Conservation (phyloP, 2,797 vertebrate species). For the Alcedo quadribrachys region DNA sequence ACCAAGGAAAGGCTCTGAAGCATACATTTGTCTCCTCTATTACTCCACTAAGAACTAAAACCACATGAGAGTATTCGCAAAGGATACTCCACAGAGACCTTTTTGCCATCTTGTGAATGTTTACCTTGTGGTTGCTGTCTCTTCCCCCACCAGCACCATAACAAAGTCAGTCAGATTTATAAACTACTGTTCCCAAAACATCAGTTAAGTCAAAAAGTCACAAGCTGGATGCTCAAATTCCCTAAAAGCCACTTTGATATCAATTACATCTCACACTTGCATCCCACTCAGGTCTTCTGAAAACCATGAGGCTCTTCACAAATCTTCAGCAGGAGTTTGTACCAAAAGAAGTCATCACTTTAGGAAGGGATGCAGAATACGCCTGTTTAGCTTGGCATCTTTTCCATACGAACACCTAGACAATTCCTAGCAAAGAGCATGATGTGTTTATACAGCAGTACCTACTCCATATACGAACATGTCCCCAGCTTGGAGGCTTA, state of each 20-base stretch:
- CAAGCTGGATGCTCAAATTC: not conserved
- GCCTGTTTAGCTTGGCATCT: not conserved
- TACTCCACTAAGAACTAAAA: not conserved
- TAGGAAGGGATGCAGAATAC: not conserved
- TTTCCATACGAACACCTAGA: not conserved
- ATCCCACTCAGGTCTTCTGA: not conserved
- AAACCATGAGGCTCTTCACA: not conserved
- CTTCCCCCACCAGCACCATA: not conserved
- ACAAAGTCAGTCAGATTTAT: not conserved
- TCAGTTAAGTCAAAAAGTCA: not conserved
- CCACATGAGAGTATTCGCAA: not conserved
- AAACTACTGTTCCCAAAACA: not conserved
- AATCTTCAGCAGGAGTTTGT: not conserved
- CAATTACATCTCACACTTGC: too few species aligned
- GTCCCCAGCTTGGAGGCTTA: not conserved
- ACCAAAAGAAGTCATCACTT: fast-evolving
- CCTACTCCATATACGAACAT: not conserved
- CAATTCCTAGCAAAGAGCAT: not conserved
- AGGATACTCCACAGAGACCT: not conserved
- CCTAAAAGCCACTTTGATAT: not conserved
- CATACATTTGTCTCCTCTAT: not conserved
- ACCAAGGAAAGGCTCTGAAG: not conserved
- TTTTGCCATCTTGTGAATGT: not conserved
- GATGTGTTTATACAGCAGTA: not conserved
- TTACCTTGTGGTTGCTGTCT: not conserved